phyloP scores from a whole-genome alignment of 1,140 invertebrate genomes.

The Copidosoma floridanum region DNA sequence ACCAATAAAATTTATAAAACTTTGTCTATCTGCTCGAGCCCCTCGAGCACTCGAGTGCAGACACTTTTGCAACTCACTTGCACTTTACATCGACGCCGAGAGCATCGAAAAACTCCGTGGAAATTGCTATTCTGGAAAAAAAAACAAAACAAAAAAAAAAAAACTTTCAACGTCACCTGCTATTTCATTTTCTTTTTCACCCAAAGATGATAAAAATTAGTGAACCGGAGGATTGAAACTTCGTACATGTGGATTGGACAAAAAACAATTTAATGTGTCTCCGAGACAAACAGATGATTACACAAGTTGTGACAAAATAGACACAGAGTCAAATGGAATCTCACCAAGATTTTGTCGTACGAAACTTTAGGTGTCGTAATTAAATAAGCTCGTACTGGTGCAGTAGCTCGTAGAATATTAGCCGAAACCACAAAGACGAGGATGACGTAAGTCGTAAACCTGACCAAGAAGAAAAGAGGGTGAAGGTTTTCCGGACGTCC shows the following conservation, averaged over 20 bases:
- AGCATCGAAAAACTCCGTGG: constrained; percentile 1
- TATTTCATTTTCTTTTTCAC: too few relatives aligned
- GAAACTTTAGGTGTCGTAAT: constrained; percentile 12
- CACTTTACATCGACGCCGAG: background rate
- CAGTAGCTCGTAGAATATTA: background rate
- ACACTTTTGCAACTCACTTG: background rate
- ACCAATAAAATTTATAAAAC: constrained; percentile 11
- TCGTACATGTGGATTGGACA: too few relatives aligned
- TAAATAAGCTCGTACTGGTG: background rate
- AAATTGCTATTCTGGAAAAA: constrained; percentile 1
- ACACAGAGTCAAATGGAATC: background rate
- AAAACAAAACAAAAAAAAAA: too few relatives aligned
- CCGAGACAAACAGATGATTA: too few relatives aligned
- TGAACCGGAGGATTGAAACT: too few relatives aligned
- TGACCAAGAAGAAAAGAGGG: too few relatives aligned
- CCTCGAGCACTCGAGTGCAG: background rate
- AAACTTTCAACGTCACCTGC: background rate
- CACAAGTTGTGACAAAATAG: constrained; percentile 1
- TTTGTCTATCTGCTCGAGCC: background rate
- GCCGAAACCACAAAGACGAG: background rate
- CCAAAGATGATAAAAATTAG: too few relatives aligned
- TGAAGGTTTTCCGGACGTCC: background rate
- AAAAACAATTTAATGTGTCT: too few relatives aligned
- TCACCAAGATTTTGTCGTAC: background rate
- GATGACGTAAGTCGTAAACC: background rate